Evolutionary conservation across 2,797 vertebrate genomes (phyloP).

Genomic region (Valencia hispanica): DNA sequence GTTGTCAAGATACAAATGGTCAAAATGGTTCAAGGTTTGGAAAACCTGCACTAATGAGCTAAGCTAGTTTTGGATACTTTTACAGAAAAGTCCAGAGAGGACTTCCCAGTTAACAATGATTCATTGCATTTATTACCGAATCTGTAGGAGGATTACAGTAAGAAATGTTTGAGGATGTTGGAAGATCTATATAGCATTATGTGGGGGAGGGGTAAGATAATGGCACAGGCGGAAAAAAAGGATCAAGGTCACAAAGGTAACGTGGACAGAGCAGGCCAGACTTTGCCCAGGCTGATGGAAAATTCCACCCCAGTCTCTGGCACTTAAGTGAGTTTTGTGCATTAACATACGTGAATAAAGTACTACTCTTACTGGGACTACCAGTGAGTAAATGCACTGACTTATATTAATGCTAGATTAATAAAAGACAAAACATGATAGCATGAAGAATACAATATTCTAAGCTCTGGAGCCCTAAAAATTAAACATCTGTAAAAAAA

Average conservation of each 20-base stretch:
- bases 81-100: neutral
- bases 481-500: neutral
- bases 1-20: neutral
- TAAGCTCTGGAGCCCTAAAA: neutral
- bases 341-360: neutral
- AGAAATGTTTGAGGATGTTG: neutral
- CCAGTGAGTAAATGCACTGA: neutral
- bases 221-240: neutral
- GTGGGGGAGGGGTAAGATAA: slow-evolving; percentile 13
- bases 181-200: neutral
- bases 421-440: neutral
- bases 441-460: neutral
- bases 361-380: neutral
- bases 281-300: slow-evolving; percentile 37
- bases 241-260: slow-evolving; percentile 11
- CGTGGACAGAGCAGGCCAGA: slow-evolving; percentile 13
- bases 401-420: neutral
- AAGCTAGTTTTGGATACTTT: neutral
- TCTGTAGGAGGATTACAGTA: slow-evolving; percentile 2
- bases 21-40: neutral
- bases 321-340: neutral
- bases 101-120: neutral
- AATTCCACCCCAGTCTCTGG: slow-evolving; percentile 21
- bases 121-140: neutral
- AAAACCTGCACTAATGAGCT: neutral